Evolutionary conservation across 2,888 invertebrate species (phyloP), one percentile per base, ranked within the genome.

Genomic region (Cosmia trapezina): DNA sequence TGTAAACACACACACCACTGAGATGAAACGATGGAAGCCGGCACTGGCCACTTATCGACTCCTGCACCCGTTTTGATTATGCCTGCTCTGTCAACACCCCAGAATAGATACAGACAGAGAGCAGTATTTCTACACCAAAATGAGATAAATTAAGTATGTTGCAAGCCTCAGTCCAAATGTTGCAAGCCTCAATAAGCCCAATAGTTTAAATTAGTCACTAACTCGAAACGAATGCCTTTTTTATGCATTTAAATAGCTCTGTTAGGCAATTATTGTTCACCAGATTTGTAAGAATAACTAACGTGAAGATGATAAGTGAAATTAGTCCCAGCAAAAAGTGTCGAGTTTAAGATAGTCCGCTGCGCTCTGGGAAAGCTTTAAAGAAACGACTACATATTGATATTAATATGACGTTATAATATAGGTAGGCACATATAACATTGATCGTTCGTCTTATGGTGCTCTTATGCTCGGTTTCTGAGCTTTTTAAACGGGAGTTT

Each of bases 11-110:
- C 90, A 92, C 90, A 90, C 91, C 87, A 85, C 85, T 86, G 84
- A 85, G 86, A 85, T 88, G 84, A 81, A 89, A 95, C 84, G 94
- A 94, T 95, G 95, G 95, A 94, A 95, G 96, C 92, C 88, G 91
- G 93, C 93, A 93, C 93, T 91, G 87, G 88, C 93, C 94, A 95
- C 96, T 96, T 96, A 96, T 95, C 94, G 91, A 91, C 91, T 92
- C 90, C 90, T 93, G 91, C 93, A 91, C 91, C 91, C 92, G 93
- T 91, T 91, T 91, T 92, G 93, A 93, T 93, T 93, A 94, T 92
- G 90, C 89, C 90, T 89, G 89, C 89, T 92, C 92, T 93, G 95
- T 95, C 95, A 95, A 90, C 94, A 93, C 90, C 93, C 93, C 88
- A 89, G 95, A 95, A 96, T 95, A 96, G 94, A 94, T 88, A 86